phyloP scores from a whole-genome alignment of 2,797 vertebrate species.

The Rhinophrynus dorsalis region DNA sequence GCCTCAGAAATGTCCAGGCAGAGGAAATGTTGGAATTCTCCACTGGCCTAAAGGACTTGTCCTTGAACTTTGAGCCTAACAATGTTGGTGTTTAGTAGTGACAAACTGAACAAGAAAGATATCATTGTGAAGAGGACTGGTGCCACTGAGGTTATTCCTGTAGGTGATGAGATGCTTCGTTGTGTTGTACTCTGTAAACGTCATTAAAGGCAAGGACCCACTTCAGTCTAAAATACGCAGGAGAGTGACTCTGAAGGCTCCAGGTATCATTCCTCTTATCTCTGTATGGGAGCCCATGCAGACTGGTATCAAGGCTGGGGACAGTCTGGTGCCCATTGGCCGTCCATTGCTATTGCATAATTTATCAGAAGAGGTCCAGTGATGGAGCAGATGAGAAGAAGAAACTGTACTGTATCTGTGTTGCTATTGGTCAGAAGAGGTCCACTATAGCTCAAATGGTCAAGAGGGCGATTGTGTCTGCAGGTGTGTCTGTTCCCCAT shows the following conservation, averaged over 20 bases:
- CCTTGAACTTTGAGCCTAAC: conserved; percentile 96
- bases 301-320: conserved; percentile 96
- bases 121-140: conserved; percentile 94
- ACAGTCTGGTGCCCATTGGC: conserved; percentile 96
- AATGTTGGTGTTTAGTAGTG: conserved; percentile 95
- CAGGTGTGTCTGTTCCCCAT: conserved; percentile 64
- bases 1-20: conserved; percentile 94
- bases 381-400: conserved; percentile 96
- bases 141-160: conserved; percentile 94
- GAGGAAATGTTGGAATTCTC: conserved; percentile 99
- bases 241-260: conserved; percentile 93
- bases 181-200: conserved; percentile 91
- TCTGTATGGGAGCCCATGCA: conserved; percentile 97
- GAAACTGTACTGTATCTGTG: conserved; percentile 97
- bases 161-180: conserved; percentile 87
- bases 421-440: conserved; percentile 97
- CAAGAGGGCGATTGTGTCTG: conserved; percentile 84
- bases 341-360: conserved; percentile 96
- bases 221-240: conserved; percentile 78
- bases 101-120: conserved; percentile 95
- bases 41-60: conserved; percentile 96
- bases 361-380: conserved; percentile 98
- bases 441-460: conserved; percentile 97
- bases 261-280: conserved; percentile 94
- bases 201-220: conserved; percentile 94